phyloP scores from a whole-genome alignment of 2,797 vertebrate species.

The Netta rufina region DNA sequence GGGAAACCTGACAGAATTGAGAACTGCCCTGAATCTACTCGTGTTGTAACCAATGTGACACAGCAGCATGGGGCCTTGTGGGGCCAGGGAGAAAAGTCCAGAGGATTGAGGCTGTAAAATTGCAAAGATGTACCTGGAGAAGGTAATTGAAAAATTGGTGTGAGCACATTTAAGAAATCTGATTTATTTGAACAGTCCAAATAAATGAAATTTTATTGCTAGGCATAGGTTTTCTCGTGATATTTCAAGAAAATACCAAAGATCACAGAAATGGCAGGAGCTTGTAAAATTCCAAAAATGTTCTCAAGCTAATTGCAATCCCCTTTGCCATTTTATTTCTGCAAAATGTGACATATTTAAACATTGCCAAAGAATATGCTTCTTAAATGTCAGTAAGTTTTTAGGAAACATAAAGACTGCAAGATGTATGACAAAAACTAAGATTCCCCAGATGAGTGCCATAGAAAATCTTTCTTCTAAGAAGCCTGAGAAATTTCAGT shows the following conservation, averaged over 20 bases:
- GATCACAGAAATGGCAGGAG: conserved; percentile 36
- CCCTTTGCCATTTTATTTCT: conserved; percentile 42
- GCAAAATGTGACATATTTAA: conserved; percentile 12
- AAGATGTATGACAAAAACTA: not conserved
- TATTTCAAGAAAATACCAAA: conserved; percentile 56
- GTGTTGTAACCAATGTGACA: conserved; percentile 76
- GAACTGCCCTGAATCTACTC: conserved; percentile 81
- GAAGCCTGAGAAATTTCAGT: conserved; percentile 21
- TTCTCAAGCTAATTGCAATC: conserved; percentile 41
- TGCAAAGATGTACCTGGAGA: conserved; percentile 82
- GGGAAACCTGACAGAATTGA: conserved; percentile 83
- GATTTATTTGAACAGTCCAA: not conserved
- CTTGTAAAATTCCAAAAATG: conserved; percentile 27
- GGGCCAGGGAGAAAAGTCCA: conserved; percentile 76
- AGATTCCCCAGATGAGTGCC: not conserved
- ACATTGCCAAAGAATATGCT: conserved; percentile 20
- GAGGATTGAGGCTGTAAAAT: conserved; percentile 86
- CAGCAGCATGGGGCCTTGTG: conserved; percentile 78
- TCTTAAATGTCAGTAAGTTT: conserved; percentile 57
- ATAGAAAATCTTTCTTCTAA: conserved; percentile 1
- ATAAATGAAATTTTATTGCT: conserved; percentile 29
- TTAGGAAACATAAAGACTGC: conserved; percentile 11
- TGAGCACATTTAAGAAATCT: not conserved
- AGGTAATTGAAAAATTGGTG: conserved; percentile 70
- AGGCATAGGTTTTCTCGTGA: conserved; percentile 7